Conservation (phyloP, 2,113 vertebrate genomes). For the Rhombomys opimus region DNA sequence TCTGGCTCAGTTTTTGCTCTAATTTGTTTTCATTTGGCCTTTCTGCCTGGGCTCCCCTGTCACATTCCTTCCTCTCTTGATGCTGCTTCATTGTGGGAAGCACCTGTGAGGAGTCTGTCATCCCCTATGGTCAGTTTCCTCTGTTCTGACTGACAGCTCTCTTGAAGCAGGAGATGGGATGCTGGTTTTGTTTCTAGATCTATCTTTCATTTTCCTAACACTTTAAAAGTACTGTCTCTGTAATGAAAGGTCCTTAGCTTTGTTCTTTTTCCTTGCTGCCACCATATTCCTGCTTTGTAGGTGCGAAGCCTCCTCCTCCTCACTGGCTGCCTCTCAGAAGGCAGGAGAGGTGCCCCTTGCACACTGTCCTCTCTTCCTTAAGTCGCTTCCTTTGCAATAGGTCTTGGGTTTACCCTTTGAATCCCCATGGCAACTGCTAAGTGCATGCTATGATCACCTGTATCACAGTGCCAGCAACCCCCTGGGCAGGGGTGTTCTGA, state of each 20-base stretch:
- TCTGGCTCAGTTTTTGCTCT: background rate
- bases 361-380: background rate
- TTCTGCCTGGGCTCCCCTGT: background rate
- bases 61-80: background rate
- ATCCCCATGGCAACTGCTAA: slow-evolving; percentile 60
- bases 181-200: background rate
- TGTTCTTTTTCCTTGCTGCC: slow-evolving; percentile 2
- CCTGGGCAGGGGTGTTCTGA: background rate
- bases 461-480: background rate
- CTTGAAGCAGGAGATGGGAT: background rate
- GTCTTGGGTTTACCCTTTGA: background rate
- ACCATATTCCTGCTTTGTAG: background rate
- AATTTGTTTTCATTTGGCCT: background rate
- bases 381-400: slow-evolving; percentile 28
- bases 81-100: background rate
- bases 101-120: background rate
- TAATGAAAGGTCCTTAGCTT: background rate
- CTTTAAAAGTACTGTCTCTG: background rate
- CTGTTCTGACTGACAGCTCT: slow-evolving; percentile 19
- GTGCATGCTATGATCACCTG: slow-evolving; percentile 36
- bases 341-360: background rate
- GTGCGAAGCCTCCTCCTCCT: background rate
- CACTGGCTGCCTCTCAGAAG: background rate
- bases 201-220: background rate
- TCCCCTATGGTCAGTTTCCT: background rate